Evolutionary conservation across 2,888 invertebrate genomes (phyloP), one percentile per base, ranked within the genome.

Genomic region (Ormyrus rosae): DNA sequence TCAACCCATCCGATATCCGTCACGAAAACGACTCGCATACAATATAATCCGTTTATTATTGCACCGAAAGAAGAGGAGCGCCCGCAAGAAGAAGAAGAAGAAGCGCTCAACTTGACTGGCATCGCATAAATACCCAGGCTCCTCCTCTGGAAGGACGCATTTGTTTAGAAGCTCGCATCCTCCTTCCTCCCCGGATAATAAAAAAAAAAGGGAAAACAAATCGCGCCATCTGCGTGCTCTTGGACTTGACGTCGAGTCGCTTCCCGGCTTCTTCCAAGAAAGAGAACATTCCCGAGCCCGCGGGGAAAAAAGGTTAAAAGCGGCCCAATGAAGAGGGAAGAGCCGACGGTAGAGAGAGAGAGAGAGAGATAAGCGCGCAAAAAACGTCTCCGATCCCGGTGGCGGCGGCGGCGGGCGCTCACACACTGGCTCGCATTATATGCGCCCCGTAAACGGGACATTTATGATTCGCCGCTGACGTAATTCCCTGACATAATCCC

Each of bases 381-480:
- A 19, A 19, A 19, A 19, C 19, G 19, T 19, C 19, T 19, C 19
- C 56, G 65, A 74, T 74, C 56, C 56, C 51, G 56, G 13, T 13
- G 13, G 19, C 19, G 19, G 19, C 19, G 19, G 19, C 19, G 19
- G 19, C 19, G 0, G 0, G 19, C 1, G 19, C 19, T 19, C 19
- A 2, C 19, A 19, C 19, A 19, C 56, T 19, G 51, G 2, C 63
- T 45, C 55, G 63, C 72, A 55, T 73, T 73, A 34, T 73, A 34
- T 9, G 6, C 34, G 10, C 7, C 13, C 34, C 11, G 69, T 58
- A 70, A 70, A 56, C 50, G 55, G 65, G 60, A 56, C 69, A 55
- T 72, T 72, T 72, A 60, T 13, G 65, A 78, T 78, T 70, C 50
- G 74, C 70, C n/a, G 68, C 63, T 73, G 73, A 79, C 79, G 79